Base-by-base conservation (phyloP, 2,113 vertebrate genomes). In the Proterorhinus semilunaris region DNA sequence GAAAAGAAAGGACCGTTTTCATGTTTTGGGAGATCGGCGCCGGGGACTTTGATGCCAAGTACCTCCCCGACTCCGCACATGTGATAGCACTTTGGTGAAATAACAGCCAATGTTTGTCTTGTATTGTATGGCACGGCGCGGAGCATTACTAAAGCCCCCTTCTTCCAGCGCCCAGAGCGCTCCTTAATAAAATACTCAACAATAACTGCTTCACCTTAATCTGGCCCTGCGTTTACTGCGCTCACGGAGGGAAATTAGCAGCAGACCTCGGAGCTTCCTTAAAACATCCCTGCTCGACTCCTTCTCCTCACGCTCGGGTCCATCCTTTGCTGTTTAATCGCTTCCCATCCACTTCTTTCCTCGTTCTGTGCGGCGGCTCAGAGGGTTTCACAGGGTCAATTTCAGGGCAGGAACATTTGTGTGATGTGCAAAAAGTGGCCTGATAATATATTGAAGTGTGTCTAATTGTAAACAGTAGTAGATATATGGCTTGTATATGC, bases 51-150 rank as follows among this genome's bases (percentile, higher is more conserved):
- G 90, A 93, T 91, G 90, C 86, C 87, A 84, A 86, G 89, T 83
- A 90, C 80, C 85, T 92, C 88, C 85, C 76, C 63, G 65, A 75
- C 81, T 71, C 47, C 83, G 70, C 81, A 92, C 91, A 91, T 93
- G 92, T 95, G 94, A 94, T 78, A 94, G 71, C 66, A 84, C 91
- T 92, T 94, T 95, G 82, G 89, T 87, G 93, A 90, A 94, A 93
- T 92, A 94, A 94, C 92, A 93, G 88, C 91, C 92, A 91, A 91
- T 92, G 91, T 93, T 94, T 94, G 90, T 93, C 89, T 94, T 93
- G 92, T 93, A 94, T 94, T 93, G 91, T 91, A 92, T 94, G 92
- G 92, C 93, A 91, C 75, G 87, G 89, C 91, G 92, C 90, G 86
- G 88, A 87, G 84, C 91, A 92, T 91, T 87, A 89, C 86, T 91